Base-by-base conservation (phyloP, 2,888 invertebrate species). In the Plebejus anna region DNA sequence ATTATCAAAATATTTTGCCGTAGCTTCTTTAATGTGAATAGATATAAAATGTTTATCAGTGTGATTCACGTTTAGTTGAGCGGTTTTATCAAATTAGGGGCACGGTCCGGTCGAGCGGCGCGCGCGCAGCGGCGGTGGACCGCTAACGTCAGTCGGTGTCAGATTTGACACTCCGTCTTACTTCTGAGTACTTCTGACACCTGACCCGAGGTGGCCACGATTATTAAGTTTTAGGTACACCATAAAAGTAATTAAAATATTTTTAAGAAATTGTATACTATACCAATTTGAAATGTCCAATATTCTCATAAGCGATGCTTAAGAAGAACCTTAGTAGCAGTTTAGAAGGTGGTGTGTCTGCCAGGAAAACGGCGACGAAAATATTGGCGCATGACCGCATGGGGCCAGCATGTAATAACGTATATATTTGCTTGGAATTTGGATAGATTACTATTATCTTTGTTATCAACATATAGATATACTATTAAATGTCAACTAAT, bases 151-250 rank as follows among this genome's bases (percentile, higher is more conserved):
- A 32, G 55, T 51, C 73, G 73, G 73, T 51, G 73, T 55, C 51
- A 51, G 32, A 51, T 55, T 55, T 73, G 73, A 73, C 73, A 73
- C 73, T 51, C 3, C 73, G 13, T 73, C 73, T 73, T 55, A 73
- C 73, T 79, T 78, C 78, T 81, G 80, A 81, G 55, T 55, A 73
- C 73, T 79, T 78, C 78, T 81, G 80, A 81, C 80, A 80, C 81
- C 79, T 80, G 80, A 80, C 80, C 80, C 71, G 78, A 61, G 80
- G 77, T 78, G 78, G 78, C 81, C 80, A 81, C n/a, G 32, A 16
- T n/a, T 9, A 42, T 13, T 1, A 2, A 42, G 51, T 36, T 38
- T 59, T 55, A 55, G 16, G 55, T 55, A 55, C 55, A 55, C 9
- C 0, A 47, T 2, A 47, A 47, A 47, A 47, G 11, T 47, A 47